Base-by-base conservation (phyloP, 2,797 vertebrate species). In the Coccyzus lansbergi region DNA sequence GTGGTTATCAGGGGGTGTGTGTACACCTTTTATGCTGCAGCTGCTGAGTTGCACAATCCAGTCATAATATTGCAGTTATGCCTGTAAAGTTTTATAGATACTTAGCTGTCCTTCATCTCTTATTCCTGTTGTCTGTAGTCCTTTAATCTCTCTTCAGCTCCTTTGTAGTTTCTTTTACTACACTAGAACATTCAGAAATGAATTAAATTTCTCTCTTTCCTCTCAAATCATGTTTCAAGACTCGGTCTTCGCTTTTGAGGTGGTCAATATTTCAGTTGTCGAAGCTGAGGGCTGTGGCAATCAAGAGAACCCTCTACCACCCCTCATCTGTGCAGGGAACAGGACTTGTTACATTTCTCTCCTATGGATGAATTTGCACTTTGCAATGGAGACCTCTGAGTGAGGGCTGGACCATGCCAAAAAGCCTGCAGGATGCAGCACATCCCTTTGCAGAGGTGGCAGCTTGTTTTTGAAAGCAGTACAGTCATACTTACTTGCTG, bases 321-420 rank as follows among this genome's bases (percentile, higher is more conserved):
- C 3, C 26, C 14, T 55, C 34, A 59, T 19, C n/a, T 63, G 15
- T 63, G 49, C 49, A 36, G 87, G 62, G 58, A 38, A 74, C n/a
- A 55, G 24, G 40, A 40, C 33, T 79, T 72, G 25, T 44, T 88
- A 64, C 40, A 42, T 20, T 71, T 25, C 4, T 52, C 34, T n/a
- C 31, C 55, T 59, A 33, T 64, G 67, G 55, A 22, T 65, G n/a
- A 58, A 53, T n/a, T n/a, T 82, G 18, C 21, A 13, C 21, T 79
- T 68, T 38, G n/a, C 20, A 75, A 4, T 58, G 25, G 26, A 64
- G 34, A n/a, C 25, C 19, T n/a, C 28, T 34, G 58, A 53, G 49
- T 1, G 1, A 52, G 40, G 14, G 29, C 40, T 78, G 53, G 26
- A 49, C n/a, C 44, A 71, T 19, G 16, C 29, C 0, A 0, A 62